These are phyloP conservation scores for Flexamia atlantica DNA, from an alignment of 2,888 invertebrate genomes.

Conservation along the genomic window DNA sequence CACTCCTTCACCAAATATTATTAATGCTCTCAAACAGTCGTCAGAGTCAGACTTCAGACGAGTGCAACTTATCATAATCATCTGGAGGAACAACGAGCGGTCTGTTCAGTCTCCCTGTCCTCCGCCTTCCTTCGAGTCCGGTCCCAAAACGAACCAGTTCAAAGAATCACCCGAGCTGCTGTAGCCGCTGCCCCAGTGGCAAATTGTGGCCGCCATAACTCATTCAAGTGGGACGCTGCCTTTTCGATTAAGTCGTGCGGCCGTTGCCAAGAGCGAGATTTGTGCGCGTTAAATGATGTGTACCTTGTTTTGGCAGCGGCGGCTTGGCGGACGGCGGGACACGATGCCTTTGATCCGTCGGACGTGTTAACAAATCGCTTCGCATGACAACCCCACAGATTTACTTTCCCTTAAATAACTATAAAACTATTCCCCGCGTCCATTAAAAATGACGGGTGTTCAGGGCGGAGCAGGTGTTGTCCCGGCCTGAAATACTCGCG, in stretches of 20 bases:
- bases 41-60: background rate
- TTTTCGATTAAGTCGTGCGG: constrained; percentile 59
- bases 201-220: constrained; percentile 55
- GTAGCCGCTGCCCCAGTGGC: constrained; percentile 16
- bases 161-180: constrained; percentile 17
- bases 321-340: constrained; percentile 42
- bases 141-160: constrained; percentile 1
- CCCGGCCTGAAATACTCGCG: constrained; percentile 13
- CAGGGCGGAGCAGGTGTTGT: constrained; percentile 24
- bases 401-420: constrained; percentile 63
- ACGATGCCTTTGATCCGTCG: constrained; percentile 58
- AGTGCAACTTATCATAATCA: background rate
- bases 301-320: constrained; percentile 60
- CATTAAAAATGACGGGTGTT: constrained; percentile 51
- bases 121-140: background rate
- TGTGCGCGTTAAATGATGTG: constrained; percentile 65
- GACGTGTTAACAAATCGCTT: constrained; percentile 61
- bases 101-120: background rate
- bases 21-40: background rate
- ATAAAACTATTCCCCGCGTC: constrained; percentile 56
- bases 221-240: constrained; percentile 60
- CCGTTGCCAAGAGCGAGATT: constrained; percentile 61
- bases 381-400: constrained; percentile 61
- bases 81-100: background rate
- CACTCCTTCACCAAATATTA: background rate